These are phyloP conservation scores for Cerceris rybyensis DNA, from an alignment of 2,888 invertebrate species.

Conservation along the genomic window DNA sequence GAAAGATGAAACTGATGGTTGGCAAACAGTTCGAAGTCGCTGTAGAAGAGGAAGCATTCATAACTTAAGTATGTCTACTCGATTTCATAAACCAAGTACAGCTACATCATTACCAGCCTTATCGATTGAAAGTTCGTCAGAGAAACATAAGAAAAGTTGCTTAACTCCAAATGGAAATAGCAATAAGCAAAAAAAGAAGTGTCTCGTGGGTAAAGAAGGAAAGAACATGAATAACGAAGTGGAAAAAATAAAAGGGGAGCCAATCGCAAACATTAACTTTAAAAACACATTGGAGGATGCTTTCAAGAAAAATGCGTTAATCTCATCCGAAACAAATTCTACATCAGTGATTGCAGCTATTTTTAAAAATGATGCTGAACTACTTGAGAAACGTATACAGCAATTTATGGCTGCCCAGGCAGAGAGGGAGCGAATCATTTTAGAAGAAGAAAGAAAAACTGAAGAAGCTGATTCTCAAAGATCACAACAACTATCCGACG, in stretches of 20 bases:
- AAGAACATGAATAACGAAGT: conserved; percentile 70
- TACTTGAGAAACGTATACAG: conserved; percentile 80
- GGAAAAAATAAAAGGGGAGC: conserved; percentile 68
- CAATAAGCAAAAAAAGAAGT: conserved; percentile 61
- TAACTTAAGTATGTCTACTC: conserved; percentile 84
- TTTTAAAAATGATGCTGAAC: conserved; percentile 79
- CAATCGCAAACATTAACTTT: conserved; percentile 29
- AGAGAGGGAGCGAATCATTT: conserved; percentile 79
- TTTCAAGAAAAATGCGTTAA: conserved; percentile 56
- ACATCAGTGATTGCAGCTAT: conserved; percentile 80
- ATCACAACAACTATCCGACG: conserved; percentile 86
- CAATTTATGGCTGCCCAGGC: conserved; percentile 81
- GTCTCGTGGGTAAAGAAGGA: conserved; percentile 66
- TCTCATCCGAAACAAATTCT: conserved; percentile 74
- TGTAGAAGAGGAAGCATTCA: conserved; percentile 87
- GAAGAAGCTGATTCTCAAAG: conserved; percentile 89
- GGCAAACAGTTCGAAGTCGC: conserved; percentile 94
- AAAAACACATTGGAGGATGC: conserved; percentile 56
- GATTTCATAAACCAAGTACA: conserved; percentile 92
- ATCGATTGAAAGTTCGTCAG: conserved; percentile 77
- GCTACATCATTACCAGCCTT: conserved; percentile 92
- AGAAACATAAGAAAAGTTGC: conserved; percentile 73
- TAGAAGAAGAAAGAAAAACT: conserved; percentile 81
- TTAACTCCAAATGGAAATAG: conserved; percentile 70
- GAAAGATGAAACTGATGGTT: conserved; percentile 86